Conservation (phyloP, 2,888 invertebrate species). For the Euzetes globulus region DNA sequence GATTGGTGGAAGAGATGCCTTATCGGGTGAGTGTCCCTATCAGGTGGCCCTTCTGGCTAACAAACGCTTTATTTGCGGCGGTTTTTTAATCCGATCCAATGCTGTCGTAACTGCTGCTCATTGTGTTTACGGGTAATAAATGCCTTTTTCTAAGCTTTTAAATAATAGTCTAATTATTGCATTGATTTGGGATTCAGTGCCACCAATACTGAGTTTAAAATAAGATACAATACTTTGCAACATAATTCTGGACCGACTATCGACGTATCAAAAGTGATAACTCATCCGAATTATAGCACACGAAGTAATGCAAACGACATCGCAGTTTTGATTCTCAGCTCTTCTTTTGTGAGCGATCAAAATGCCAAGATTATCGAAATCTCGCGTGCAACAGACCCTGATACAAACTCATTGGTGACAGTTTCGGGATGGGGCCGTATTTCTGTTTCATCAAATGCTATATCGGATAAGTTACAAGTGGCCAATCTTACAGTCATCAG, state of each 20-base stretch:
- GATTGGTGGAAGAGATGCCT: not conserved
- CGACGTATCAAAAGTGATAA: not conserved
- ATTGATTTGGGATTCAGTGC: not conserved
- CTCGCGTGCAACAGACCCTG: not conserved
- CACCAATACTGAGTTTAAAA: not conserved
- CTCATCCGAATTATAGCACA: not conserved
- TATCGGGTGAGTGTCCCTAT: not conserved
- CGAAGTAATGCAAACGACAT: not conserved
- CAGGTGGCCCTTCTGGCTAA: not conserved
- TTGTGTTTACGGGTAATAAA: not conserved
- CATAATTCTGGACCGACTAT: not conserved
- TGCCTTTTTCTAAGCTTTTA: not conserved
- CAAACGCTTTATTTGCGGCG: not conserved
- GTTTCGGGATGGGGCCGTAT: slow-evolving; percentile 31
- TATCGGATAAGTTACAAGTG: not conserved
- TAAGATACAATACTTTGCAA: not conserved
- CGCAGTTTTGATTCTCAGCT: not conserved
- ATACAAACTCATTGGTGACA: not conserved
- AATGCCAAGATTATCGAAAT: not conserved
- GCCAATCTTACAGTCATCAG: not conserved
- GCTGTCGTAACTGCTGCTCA: not conserved
- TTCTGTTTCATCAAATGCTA: not conserved
- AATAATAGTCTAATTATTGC: not conserved
- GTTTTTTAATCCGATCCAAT: not conserved
- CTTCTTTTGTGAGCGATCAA: not conserved